Evolutionary conservation across 2,797 vertebrate genomes (phyloP).

Genomic region (Dallia pectoralis): DNA sequence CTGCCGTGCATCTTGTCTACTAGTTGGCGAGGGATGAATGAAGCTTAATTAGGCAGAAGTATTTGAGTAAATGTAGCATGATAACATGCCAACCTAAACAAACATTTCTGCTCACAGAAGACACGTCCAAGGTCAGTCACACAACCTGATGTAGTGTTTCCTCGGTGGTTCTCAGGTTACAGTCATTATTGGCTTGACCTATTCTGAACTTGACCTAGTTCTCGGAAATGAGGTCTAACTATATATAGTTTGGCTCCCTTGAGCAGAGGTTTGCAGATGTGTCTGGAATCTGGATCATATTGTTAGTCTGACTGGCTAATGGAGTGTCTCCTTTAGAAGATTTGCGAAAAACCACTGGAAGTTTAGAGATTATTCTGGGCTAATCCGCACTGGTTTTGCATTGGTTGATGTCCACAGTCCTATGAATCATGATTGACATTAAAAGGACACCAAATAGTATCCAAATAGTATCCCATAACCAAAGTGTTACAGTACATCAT

Average conservation of each 20-base stretch:
- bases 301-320: slow-evolving; percentile 4
- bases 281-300: slow-evolving; percentile 32
- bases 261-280: slow-evolving; percentile 9
- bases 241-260: slow-evolving; percentile 38
- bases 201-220: slow-evolving; percentile 10
- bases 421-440: neutral
- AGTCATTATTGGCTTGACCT: slow-evolving; percentile 4
- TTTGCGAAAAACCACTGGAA: slow-evolving; percentile 10
- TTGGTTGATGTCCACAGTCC: neutral
- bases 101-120: neutral
- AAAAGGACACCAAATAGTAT: too few species aligned
- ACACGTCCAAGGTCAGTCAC: slow-evolving; percentile 1
- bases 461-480: too few species aligned
- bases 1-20: neutral
- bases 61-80: neutral
- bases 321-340: slow-evolving; percentile 19
- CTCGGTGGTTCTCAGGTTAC: neutral
- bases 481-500: neutral
- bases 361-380: neutral
- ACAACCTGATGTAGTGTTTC: neutral
- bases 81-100: neutral
- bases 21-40: neutral
- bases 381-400: neutral
- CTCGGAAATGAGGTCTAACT: slow-evolving; percentile 40
- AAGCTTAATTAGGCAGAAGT: neutral